phyloP scores from a whole-genome alignment of 2,113 vertebrate species.

The Numida meleagris region DNA sequence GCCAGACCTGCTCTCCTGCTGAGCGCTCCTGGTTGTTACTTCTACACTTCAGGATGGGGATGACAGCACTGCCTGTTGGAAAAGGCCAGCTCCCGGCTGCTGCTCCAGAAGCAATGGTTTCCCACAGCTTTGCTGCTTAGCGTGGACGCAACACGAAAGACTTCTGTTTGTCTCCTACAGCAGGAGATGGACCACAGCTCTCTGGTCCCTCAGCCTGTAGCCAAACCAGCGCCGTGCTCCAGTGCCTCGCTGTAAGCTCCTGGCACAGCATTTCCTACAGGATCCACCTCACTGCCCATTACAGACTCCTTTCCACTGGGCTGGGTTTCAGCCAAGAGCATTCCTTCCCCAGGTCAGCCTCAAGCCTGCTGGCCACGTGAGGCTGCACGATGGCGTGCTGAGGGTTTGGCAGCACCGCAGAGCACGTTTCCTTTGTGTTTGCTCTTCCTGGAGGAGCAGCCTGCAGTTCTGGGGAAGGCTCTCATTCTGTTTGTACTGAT shows the following conservation, averaged over 20 bases:
- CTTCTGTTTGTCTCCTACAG: neutral
- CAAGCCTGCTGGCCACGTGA: neutral
- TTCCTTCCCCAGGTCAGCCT: neutral
- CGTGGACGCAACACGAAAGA: accelerated
- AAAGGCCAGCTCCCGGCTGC: neutral
- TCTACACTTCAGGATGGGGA: neutral
- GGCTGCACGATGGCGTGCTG: accelerated
- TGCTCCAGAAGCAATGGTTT: accelerated
- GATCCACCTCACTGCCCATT: neutral
- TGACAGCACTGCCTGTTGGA: accelerated
- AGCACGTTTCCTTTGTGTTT: accelerated
- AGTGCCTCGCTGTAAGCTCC: neutral
- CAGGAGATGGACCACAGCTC: neutral
- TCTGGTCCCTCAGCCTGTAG: neutral
- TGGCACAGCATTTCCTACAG: neutral
- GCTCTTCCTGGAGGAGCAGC: neutral
- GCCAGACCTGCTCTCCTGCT: neutral
- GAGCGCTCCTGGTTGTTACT: neutral
- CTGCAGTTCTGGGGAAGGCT: neutral
- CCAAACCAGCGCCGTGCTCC: neutral
- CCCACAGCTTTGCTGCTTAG: accelerated
- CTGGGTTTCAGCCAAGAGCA: neutral
- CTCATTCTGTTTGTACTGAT: neutral
- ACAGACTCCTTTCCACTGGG: neutral
- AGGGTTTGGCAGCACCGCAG: neutral